Evolutionary conservation across 2,888 invertebrate genomes (phyloP).

Genomic region (Agriotes lineatus): DNA sequence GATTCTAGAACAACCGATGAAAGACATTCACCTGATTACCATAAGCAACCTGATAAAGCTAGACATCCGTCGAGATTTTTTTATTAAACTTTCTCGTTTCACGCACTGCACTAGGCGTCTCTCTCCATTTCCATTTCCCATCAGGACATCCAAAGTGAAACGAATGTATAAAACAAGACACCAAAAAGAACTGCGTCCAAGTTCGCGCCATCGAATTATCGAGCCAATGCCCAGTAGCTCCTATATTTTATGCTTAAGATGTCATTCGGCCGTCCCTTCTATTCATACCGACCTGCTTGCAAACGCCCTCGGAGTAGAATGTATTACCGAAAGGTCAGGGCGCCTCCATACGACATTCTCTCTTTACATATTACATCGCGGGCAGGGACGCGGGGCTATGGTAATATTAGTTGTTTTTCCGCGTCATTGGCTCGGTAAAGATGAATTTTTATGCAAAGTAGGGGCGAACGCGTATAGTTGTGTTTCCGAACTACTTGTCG

Average conservation of each 20-base stretch:
- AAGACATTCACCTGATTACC: too few species aligned
- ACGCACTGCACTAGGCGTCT: too few species aligned
- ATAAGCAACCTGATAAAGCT: too few species aligned
- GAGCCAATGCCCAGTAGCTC: slow-evolving; percentile 37
- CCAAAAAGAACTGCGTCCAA: slow-evolving; percentile 29
- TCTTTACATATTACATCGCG: slow-evolving; percentile 28
- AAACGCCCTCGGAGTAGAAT: slow-evolving; percentile 40
- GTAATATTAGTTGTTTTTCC: slow-evolving; percentile 18
- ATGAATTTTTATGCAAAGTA: slow-evolving; percentile 12
- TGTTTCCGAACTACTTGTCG: background rate
- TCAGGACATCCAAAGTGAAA: slow-evolving; percentile 14
- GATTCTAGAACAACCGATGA: too few species aligned
- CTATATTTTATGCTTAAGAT: slow-evolving; percentile 42
- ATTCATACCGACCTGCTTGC: slow-evolving; percentile 41
- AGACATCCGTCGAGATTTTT: too few species aligned
- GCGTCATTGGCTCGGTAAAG: background rate
- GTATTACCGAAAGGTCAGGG: slow-evolving; percentile 40
- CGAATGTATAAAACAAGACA: slow-evolving; percentile 27
- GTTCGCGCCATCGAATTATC: slow-evolving; percentile 40
- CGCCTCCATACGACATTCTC: slow-evolving; percentile 35
- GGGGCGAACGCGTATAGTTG: slow-evolving; percentile 2
- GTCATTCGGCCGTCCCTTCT: slow-evolving; percentile 42
- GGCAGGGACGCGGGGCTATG: slow-evolving; percentile 1
- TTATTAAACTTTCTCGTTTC: too few species aligned
- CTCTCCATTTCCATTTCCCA: too few species aligned